phyloP scores from a whole-genome alignment of 2,888 invertebrate genomes.

The Limnephilus rhombicus region DNA sequence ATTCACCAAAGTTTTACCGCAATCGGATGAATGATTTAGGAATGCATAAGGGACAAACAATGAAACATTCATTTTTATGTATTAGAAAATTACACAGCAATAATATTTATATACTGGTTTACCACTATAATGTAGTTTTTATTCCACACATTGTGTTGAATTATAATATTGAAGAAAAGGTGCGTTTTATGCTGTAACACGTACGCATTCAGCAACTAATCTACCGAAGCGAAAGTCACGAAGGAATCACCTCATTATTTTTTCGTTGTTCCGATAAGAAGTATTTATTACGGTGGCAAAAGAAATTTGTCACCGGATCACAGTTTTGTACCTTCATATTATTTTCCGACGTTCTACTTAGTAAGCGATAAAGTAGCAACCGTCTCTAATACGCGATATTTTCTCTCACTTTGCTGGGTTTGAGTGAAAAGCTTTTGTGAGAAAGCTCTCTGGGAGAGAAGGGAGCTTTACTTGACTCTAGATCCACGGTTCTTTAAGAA shows the following conservation, averaged over 20 bases:
- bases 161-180: not conserved
- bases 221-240: not conserved
- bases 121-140: not conserved
- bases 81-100: too few species aligned
- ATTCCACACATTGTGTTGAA: not conserved
- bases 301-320: slow-evolving; percentile 20
- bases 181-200: not conserved
- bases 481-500: slow-evolving; percentile 40
- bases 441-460: slow-evolving; percentile 10
- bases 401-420: slow-evolving; percentile 51
- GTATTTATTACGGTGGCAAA: not conserved
- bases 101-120: too few species aligned
- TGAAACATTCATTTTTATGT: too few species aligned
- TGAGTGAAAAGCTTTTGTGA: slow-evolving; percentile 54
- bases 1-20: too few species aligned
- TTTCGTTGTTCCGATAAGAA: not conserved
- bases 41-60: too few species aligned
- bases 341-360: slow-evolving; percentile 5
- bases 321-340: not conserved
- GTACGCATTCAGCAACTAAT: not conserved
- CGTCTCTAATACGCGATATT: slow-evolving; percentile 48
- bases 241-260: slow-evolving; percentile 1
- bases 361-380: slow-evolving; percentile 44
- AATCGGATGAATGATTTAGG: too few species aligned
- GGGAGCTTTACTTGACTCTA: slow-evolving; percentile 48